Percentiles rank a stretch among this genome's conserved stretches.
These are phyloP conservation scores for Elephantulus edwardii DNA, from an alignment of 2,113 vertebrate species.

Conservation along the genomic window DNA sequence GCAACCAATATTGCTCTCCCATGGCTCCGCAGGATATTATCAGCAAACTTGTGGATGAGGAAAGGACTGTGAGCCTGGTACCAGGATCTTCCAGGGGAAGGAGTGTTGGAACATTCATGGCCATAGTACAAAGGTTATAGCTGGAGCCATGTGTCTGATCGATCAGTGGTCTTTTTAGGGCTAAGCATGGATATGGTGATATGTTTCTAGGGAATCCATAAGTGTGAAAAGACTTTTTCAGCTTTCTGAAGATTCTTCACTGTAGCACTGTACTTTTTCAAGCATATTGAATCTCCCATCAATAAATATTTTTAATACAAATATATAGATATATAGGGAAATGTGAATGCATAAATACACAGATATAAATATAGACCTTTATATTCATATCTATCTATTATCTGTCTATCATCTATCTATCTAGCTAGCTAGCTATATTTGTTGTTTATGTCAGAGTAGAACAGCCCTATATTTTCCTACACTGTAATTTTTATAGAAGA, in stretches of 20 bases:
- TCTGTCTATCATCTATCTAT: too few relatives aligned
- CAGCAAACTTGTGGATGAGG: accelerated
- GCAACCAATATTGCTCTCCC: neutral
- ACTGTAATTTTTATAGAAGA: too few relatives aligned
- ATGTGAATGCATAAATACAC: too few relatives aligned
- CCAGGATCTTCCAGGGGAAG: neutral
- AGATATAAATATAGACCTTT: too few relatives aligned
- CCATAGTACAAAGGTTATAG: neutral
- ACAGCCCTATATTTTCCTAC: too few relatives aligned
- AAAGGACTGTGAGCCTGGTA: accelerated
- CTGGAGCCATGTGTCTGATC: accelerated
- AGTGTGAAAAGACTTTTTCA: neutral
- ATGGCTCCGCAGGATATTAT: accelerated
- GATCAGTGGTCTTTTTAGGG: neutral
- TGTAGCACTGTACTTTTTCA: neutral
- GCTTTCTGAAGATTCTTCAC: neutral
- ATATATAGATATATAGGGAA: too few relatives aligned
- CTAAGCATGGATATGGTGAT: neutral
- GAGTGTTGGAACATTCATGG: too few relatives aligned
- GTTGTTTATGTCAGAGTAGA: too few relatives aligned
- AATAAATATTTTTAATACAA: neutral
- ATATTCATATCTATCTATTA: too few relatives aligned
- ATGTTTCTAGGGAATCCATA: accelerated
- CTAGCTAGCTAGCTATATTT: too few relatives aligned
- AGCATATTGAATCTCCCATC: neutral